phyloP scores from a whole-genome alignment of 1,140 invertebrate genomes.

The Ruditapes philippinarum region DNA sequence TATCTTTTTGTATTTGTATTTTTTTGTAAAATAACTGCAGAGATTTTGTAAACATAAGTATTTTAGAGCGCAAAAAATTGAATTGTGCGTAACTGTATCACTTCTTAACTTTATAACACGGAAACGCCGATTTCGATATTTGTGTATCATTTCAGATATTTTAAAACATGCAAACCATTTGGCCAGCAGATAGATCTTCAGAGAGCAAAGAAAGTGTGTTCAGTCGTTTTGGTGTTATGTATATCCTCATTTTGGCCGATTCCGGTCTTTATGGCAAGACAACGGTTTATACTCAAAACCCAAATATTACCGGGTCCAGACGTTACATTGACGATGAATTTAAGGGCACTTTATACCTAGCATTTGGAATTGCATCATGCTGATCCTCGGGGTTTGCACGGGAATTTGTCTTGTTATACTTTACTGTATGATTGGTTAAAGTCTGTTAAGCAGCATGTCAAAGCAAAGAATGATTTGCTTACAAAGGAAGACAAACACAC shows the following conservation, averaged over 20 bases:
- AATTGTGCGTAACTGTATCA: too few relatives aligned
- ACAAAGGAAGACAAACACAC: too few relatives aligned
- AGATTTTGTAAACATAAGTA: too few relatives aligned
- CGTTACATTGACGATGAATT: neutral
- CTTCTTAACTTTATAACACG: too few relatives aligned
- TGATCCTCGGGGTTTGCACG: neutral
- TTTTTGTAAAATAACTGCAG: too few relatives aligned
- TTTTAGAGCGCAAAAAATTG: too few relatives aligned
- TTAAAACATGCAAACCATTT: neutral
- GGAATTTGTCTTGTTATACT: neutral
- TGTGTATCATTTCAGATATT: neutral
- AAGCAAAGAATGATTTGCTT: neutral
- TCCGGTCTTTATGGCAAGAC: neutral
- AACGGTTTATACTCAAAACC: neutral
- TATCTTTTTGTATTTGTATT: too few relatives aligned
- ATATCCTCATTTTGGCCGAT: neutral
- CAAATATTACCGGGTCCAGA: neutral
- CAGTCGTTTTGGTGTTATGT: neutral
- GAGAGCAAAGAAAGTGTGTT: neutral
- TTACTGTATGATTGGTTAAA: neutral
- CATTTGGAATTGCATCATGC: neutral
- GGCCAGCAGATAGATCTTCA: neutral
- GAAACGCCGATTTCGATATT: too few relatives aligned
- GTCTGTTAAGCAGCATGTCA: neutral
- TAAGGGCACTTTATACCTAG: neutral